Base-by-base conservation (phyloP, 2,113 vertebrate species). In the Platanista minor region DNA sequence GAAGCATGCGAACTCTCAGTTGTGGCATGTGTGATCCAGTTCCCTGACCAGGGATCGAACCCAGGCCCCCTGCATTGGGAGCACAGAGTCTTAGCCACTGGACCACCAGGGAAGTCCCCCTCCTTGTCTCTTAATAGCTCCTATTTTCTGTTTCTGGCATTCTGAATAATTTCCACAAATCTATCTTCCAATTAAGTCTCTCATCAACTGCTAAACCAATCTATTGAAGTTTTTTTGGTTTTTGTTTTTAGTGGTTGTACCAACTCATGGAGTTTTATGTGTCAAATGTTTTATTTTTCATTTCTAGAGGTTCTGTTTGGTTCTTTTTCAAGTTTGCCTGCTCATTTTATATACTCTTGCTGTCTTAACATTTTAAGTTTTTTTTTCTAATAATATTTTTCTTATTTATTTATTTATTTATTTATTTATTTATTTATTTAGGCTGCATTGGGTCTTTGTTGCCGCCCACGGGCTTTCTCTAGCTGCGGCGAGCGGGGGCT, bases 331-430 rank as follows among this genome's bases (percentile, higher is more conserved):
- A 39, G 52, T 72, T 67, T 80, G 23, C 72, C 62, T n/a, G 14
- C 54, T 54, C 57, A 67, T 84, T 96, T 93, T 93, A 49, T 43
- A 88, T 33, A 31, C n/a, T 82, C 74, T 71, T 90, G 41, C 20
- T 86, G 15, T 86, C 17, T 87, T n/a, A 31, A 31, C 0, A n/a
- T 91, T 8, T 57, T 21, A 57, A 57, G 54, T 21, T 57, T 21
- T 57, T 52, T 52, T 1, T 0, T n/a, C n/a, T n/a, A n/a, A 0
- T 1, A 52, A 18, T 17, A 17, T 15, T 52, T 3, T 49, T 14
- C 14, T 49, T 17, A 12, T 15, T 49, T 49, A 3, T 15, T 49
- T 49, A 11, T 15, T 15, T 14, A 49, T 49, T 49, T 49, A 49
- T 49, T n/a, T n/a, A 41, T 7, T 43, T 43, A 43, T 43, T 43